These are phyloP conservation scores for rat (Rattus norvegicus) DNA, from an alignment of 2,113 vertebrate genomes.

Conservation along the genomic window DNA sequence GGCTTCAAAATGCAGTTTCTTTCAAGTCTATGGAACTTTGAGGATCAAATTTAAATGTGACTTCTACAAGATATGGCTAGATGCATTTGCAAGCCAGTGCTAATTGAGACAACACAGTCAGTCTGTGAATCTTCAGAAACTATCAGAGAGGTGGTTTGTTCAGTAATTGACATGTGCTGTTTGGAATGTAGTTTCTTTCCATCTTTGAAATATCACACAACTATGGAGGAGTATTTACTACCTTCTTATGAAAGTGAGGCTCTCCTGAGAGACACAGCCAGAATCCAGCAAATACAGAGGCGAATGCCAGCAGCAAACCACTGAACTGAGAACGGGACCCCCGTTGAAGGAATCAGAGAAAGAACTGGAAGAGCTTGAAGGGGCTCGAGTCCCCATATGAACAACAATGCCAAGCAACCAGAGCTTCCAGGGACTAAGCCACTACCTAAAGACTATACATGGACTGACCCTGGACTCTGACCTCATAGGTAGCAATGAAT, in stretches of 20 bases:
- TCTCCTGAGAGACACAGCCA: no score
- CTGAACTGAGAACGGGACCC: no score
- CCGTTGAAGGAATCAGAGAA: no score
- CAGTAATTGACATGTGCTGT: slow-evolving; percentile 4
- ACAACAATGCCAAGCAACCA: no score
- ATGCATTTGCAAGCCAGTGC: slow-evolving; percentile 22
- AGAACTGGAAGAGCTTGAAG: no score
- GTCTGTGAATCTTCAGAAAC: slow-evolving; percentile 49
- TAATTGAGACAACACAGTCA: slow-evolving; percentile 51
- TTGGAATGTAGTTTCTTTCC: not conserved
- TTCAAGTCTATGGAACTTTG: not conserved
- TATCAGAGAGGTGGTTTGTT: not conserved
- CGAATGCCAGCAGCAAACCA: no score
- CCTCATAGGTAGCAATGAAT: no score
- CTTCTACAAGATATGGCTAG: not conserved
- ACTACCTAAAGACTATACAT: no score
- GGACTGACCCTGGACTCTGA: no score
- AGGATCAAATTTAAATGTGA: slow-evolving; percentile 53
- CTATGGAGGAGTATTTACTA: slow-evolving; percentile 2
- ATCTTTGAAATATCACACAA: not conserved
- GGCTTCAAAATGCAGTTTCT: slow-evolving; percentile 15
- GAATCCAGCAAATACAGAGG: no score
- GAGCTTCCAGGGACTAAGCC: no score
- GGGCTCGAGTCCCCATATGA: no score
- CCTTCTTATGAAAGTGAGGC: slow-evolving; percentile 6